Evolutionary conservation across 2,888 invertebrate species (phyloP).

Genomic region (Prostheceraeus crozeri): DNA sequence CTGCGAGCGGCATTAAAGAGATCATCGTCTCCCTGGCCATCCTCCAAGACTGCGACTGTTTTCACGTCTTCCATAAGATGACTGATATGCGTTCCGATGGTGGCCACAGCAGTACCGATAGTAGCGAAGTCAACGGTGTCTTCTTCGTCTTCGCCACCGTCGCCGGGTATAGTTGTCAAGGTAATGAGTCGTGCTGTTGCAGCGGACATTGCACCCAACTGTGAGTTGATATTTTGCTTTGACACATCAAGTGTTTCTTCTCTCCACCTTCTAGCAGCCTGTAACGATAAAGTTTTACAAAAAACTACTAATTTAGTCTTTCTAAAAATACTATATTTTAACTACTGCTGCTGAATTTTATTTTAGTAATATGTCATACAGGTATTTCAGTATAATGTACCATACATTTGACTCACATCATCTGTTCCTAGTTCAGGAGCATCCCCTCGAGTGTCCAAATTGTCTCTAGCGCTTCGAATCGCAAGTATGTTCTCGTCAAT

Average conservation of each 20-base stretch:
- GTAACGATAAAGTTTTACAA: background rate
- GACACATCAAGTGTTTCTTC: background rate
- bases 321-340: background rate
- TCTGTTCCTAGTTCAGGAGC: constrained; percentile 22
- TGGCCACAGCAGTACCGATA: constrained; percentile 11
- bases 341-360: too few relatives aligned
- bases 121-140: background rate
- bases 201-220: background rate
- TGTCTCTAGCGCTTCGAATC: too few relatives aligned
- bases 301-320: background rate
- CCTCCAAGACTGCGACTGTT: background rate
- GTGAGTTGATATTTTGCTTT: background rate
- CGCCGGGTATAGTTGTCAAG: background rate
- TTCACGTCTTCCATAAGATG: background rate
- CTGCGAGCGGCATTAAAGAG: background rate
- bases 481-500: too few relatives aligned
- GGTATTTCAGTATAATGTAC: background rate
- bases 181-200: constrained; percentile 1
- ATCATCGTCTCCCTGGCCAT: background rate
- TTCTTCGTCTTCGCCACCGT: background rate
- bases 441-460: constrained; percentile 6
- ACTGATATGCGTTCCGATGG: background rate
- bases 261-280: constrained; percentile 12
- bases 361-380: too few relatives aligned
- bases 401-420: constrained; percentile 4